phyloP scores from a whole-genome alignment of 2,888 invertebrate species.

The Cyclophora punctaria region DNA sequence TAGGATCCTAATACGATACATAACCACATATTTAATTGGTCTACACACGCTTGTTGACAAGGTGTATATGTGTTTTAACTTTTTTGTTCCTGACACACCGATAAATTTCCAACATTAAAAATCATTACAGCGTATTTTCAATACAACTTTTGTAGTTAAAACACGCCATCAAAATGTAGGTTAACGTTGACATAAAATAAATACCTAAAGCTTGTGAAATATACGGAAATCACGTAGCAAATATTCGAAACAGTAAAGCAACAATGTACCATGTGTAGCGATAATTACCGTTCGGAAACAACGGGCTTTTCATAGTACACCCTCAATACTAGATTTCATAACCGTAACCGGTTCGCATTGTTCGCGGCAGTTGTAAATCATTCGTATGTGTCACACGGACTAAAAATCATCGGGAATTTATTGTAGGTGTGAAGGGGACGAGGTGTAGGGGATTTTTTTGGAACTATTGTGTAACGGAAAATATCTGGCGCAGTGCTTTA shows the following conservation, averaged over 20 bases:
- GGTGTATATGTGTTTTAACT: too few relatives aligned
- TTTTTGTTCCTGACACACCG: too few relatives aligned
- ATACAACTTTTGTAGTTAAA: too few relatives aligned
- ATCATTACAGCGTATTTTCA: slow-evolving; percentile 6
- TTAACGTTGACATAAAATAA: neutral
- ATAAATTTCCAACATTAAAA: neutral
- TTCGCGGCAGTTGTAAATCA: slow-evolving; percentile 59
- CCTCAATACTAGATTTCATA: slow-evolving; percentile 46
- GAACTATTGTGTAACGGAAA: slow-evolving; percentile 45
- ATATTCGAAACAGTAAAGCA: slow-evolving; percentile 33
- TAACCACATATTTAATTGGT: too few relatives aligned
- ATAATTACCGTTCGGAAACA: slow-evolving; percentile 50
- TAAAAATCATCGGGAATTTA: slow-evolving; percentile 66
- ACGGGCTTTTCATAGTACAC: slow-evolving; percentile 44
- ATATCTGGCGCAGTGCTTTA: slow-evolving; percentile 6
- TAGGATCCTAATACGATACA: too few relatives aligned
- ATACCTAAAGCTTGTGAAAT: slow-evolving; percentile 11
- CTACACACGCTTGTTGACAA: too few relatives aligned
- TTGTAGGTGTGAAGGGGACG: slow-evolving; percentile 38
- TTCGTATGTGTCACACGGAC: slow-evolving; percentile 58
- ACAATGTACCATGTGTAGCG: slow-evolving; percentile 26
- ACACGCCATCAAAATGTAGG: too few relatives aligned
- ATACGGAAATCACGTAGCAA: slow-evolving; percentile 18
- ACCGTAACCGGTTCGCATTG: slow-evolving; percentile 61
- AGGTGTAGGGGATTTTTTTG: slow-evolving; percentile 55